phyloP scores from a whole-genome alignment of 2,797 vertebrate species.

The Lacerta agilis region DNA sequence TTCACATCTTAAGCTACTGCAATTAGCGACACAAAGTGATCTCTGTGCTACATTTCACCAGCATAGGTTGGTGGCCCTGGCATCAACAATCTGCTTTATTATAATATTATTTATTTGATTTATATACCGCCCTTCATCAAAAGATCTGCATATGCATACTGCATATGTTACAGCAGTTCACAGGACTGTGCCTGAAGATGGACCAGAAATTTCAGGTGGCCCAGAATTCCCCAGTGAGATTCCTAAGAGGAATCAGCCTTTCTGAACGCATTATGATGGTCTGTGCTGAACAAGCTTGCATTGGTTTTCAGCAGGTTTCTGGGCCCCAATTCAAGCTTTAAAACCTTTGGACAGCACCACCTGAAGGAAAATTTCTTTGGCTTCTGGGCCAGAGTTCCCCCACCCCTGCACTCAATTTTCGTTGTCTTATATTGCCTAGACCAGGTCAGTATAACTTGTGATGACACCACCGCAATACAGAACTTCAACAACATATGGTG shows the following conservation, averaged over 20 bases:
- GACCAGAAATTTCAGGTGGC: neutral
- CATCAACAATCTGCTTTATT: no score
- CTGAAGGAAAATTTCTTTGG: neutral
- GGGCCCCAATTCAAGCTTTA: neutral
- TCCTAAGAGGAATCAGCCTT: neutral
- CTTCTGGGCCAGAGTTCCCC: no score
- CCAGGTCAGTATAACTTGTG: no score
- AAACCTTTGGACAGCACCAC: neutral
- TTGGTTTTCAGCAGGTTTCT: neutral
- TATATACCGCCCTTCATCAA: no score
- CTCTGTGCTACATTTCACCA: neutral
- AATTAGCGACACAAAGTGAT: neutral
- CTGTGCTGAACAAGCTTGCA: neutral
- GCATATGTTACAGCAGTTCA: no score
- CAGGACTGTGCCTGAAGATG: no score
- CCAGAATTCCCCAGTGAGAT: neutral
- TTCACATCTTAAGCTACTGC: neutral
- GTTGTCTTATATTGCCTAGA: no score
- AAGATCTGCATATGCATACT: no score
- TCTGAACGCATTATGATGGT: neutral
- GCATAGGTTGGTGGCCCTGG: neutral
- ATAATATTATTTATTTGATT: no score
- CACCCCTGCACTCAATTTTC: no score
- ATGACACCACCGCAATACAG: no score
- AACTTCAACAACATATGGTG: no score